Percentiles rank a stretch among this genome's conserved stretches.
Conservation (phyloP, 1,140 invertebrate genomes). For the Drosophila miranda region DNA sequence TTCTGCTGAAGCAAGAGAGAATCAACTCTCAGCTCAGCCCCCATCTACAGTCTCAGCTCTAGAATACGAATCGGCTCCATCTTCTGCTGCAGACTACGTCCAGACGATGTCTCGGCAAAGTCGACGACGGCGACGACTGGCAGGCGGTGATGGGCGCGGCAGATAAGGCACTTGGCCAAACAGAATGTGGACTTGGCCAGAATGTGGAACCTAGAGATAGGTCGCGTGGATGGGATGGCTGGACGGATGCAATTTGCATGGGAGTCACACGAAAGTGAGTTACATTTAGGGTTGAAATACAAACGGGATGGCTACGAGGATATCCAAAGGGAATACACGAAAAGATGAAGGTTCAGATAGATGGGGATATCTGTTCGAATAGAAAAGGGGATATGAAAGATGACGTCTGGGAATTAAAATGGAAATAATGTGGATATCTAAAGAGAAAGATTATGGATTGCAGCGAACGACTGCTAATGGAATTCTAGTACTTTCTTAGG, state of each 20-base stretch:
- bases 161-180: slow-evolving; percentile 51
- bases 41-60: neutral
- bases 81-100: too few species aligned
- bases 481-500: too few species aligned
- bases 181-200: neutral
- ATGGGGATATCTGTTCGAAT: too few species aligned
- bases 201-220: slow-evolving; percentile 28
- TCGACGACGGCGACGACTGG: slow-evolving; percentile 46
- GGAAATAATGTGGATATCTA: too few species aligned
- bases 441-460: too few species aligned
- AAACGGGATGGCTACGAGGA: slow-evolving; percentile 2
- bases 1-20: slow-evolving; percentile 9
- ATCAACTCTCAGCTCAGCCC: neutral
- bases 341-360: neutral
- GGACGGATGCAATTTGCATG: slow-evolving; percentile 56
- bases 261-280: slow-evolving; percentile 32
- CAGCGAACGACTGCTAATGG: too few species aligned
- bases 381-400: too few species aligned
- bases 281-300: slow-evolving; percentile 32
- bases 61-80: slow-evolving; percentile 24
- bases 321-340: neutral
- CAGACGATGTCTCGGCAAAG: slow-evolving; percentile 2
- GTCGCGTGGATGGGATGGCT: slow-evolving; percentile 12
- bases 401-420: too few species aligned
- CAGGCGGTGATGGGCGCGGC: slow-evolving; percentile 63